phyloP scores from a whole-genome alignment of 2,797 vertebrate species.

The Diplodus sargus region DNA sequence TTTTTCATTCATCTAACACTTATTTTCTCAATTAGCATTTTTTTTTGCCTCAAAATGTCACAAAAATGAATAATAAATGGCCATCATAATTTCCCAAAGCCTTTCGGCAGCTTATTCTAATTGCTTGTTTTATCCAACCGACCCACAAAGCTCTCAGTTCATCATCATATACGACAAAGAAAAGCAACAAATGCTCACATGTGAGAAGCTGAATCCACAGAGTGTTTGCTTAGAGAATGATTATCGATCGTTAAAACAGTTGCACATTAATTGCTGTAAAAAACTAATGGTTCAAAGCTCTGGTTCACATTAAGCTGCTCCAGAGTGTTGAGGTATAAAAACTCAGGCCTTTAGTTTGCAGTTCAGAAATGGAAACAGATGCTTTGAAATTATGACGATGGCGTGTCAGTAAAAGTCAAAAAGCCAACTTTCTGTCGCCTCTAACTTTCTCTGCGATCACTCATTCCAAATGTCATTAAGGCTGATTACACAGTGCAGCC shows the following conservation, averaged over 20 bases:
- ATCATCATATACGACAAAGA: not conserved
- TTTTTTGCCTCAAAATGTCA: no score
- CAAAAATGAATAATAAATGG: no score
- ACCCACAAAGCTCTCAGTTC: not conserved
- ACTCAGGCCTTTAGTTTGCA: not conserved
- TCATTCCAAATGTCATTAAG: constrained; percentile 23
- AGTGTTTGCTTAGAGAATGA: constrained; percentile 1
- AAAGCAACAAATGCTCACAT: not conserved
- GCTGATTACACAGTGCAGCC: constrained; percentile 9
- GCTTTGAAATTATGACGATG: not conserved
- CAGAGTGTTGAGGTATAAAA: not conserved
- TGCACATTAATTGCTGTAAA: not conserved
- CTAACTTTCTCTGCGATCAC: constrained; percentile 2
- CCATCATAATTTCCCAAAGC: no score
- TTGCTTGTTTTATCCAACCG: no score
- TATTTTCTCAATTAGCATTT: no score
- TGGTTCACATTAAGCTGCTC: not conserved
- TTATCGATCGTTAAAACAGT: not conserved
- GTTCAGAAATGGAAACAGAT: not conserved
- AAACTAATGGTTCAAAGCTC: not conserved
- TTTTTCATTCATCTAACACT: no score
- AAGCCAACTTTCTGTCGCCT: not conserved
- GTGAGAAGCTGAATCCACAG: not conserved
- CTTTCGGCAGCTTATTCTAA: no score
- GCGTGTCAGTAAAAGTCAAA: not conserved